These are phyloP conservation scores for Nasonia longicornis DNA, from an alignment of 1,140 invertebrate species.

Conservation along the genomic window DNA sequence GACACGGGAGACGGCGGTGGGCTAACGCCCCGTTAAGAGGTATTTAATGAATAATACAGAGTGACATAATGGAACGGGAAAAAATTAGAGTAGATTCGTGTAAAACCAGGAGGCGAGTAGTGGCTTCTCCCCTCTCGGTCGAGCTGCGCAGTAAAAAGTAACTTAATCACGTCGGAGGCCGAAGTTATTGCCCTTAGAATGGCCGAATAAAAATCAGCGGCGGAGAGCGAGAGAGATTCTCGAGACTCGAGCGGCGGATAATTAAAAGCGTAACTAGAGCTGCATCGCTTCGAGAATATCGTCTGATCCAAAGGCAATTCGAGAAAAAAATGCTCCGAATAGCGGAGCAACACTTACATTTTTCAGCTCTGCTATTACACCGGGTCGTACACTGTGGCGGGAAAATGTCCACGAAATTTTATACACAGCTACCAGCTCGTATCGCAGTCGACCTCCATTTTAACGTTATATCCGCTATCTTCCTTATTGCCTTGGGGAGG, in stretches of 20 bases:
- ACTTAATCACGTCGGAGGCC: slow-evolving; percentile 39
- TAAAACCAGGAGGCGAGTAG: background rate
- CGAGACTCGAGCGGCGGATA: background rate
- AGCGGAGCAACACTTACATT: background rate
- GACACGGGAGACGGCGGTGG: background rate
- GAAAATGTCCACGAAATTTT: slow-evolving; percentile 15
- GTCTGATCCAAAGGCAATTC: slow-evolving; percentile 6
- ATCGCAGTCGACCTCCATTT: slow-evolving; percentile 24
- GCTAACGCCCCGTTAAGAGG: slow-evolving; percentile 21
- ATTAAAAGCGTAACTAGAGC: slow-evolving; percentile 41
- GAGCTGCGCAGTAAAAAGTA: slow-evolving; percentile 41
- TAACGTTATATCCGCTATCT: slow-evolving; percentile 37
- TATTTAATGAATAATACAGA: slow-evolving; percentile 43
- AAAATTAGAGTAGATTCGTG: slow-evolving; percentile 35
- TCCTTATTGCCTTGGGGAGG: slow-evolving; percentile 30
- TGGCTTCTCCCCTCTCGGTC: slow-evolving; percentile 2
- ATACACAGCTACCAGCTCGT: background rate
- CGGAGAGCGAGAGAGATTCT: background rate
- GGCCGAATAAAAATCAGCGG: slow-evolving; percentile 44
- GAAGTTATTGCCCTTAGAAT: slow-evolving; percentile 41
- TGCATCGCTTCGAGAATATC: slow-evolving; percentile 42
- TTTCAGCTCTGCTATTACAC: background rate
- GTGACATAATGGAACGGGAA: slow-evolving; percentile 18
- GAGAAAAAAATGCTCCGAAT: background rate
- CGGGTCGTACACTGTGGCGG: background rate